Base-by-base conservation (phyloP, 2,888 invertebrate species). In the Falcaria lacertinaria region DNA sequence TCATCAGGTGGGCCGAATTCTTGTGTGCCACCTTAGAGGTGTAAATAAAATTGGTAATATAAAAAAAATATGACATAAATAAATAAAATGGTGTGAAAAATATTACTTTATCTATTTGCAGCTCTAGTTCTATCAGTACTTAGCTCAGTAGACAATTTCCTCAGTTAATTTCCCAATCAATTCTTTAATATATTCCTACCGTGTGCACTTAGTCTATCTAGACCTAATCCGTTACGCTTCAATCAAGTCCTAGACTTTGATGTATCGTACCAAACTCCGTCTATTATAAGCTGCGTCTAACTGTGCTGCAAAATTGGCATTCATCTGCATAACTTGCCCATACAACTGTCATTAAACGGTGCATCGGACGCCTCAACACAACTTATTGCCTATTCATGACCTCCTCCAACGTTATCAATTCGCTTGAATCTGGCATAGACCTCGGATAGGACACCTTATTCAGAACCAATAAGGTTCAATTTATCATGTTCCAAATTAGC, bases 321-420 rank as follows among this genome's bases (percentile, higher is more conserved):
- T 70, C 69, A 80, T 80, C 74, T 78, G 61, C 78, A 77, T 77
- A 76, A 72, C 74, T 74, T 65, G 64, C 64, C 73, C 62, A 69
- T 74, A 73, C 71, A 76, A 62, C 73, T 74, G 74, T 75, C 76
- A 79, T 80, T 80, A 79, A 75, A 65, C 67, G 66, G 77, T 75
- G 74, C 74, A 73, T 64, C 64, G 71, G 73, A 72, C 73, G 76
- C 74, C 75, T 77, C 64, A 64, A 69, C 76, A 70, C 75, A 72
- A 77, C 65, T 71, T 78, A 80, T 78, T 78, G 78, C 77, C 74
- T 80, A 80, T 80, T 79, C 79, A 80, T 62, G 56, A 50, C 49
- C 50, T 42, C 46, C 52, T 44, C 51, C 22, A 25, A 22, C 15
- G 7, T 22, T 13, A 22, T 11, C 19, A 13, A 6, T 36, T 5